Evolutionary conservation across 2,113 vertebrate species (phyloP).

Genomic region (Maccullochella peelii): DNA sequence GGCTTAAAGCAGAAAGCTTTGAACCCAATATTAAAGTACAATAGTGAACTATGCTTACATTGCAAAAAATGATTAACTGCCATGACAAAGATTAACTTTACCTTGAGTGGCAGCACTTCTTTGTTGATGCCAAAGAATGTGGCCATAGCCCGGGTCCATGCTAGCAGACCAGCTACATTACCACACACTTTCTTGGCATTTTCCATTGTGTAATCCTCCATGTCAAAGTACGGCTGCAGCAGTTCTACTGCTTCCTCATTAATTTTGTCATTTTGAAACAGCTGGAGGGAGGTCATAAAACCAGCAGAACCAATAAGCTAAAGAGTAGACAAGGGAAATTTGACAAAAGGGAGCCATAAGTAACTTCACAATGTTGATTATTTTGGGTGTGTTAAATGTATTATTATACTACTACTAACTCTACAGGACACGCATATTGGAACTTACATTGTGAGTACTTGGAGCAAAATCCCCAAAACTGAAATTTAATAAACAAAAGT

Average conservation of each 20-base stretch:
- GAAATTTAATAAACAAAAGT: constrained; percentile 63
- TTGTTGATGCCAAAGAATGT: constrained; percentile 87
- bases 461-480: not conserved
- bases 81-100: constrained; percentile 52
- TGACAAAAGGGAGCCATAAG: not conserved
- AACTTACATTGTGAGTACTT: not conserved
- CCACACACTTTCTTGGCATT: constrained; percentile 88
- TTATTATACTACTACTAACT: not conserved
- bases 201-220: constrained; percentile 88
- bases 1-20: not conserved
- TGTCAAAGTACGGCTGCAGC: constrained; percentile 82
- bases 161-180: constrained; percentile 87
- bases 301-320: constrained; percentile 87
- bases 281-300: constrained; percentile 85
- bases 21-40: not conserved
- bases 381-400: no score
- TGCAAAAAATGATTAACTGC: not conserved
- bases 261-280: constrained; percentile 85
- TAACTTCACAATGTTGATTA: constrained; percentile 4
- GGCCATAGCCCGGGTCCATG: constrained; percentile 88
- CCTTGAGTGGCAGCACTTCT: constrained; percentile 89
- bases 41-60: not conserved
- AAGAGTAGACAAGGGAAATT: constrained; percentile 1
- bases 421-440: not conserved
- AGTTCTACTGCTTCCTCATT: constrained; percentile 87